Conservation (phyloP, 1,140 invertebrate species). For the Drosophila kanapiae region DNA sequence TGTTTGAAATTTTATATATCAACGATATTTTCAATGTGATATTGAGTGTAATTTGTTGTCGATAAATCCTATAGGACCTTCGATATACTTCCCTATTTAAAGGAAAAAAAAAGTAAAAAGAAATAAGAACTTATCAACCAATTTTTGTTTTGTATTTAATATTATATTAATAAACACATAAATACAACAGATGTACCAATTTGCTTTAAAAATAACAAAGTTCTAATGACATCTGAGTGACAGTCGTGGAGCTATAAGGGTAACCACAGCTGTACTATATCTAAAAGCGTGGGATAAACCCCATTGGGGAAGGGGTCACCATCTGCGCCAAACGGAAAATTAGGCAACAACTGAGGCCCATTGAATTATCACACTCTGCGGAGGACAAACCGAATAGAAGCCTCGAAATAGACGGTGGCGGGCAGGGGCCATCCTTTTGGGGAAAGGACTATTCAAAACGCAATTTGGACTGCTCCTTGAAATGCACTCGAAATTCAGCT, state of each 20-base stretch:
- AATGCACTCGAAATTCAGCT: slow-evolving; percentile 38
- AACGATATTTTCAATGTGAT: too few relatives aligned
- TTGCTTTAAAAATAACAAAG: not conserved
- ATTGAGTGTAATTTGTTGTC: too few relatives aligned
- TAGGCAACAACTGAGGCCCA: slow-evolving; percentile 75
- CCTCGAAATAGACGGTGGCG: not conserved
- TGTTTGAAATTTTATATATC: too few relatives aligned
- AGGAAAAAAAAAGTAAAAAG: too few relatives aligned
- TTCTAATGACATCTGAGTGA: not conserved
- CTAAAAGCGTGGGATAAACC: not conserved
- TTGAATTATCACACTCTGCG: slow-evolving; percentile 71
- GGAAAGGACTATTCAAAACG: slow-evolving; percentile 66
- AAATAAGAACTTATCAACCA: too few relatives aligned
- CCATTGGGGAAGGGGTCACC: slow-evolving; percentile 7
- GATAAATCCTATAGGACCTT: too few relatives aligned
- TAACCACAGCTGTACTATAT: not conserved
- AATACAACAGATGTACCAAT: too few relatives aligned
- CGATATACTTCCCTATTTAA: too few relatives aligned
- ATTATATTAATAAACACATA: too few relatives aligned
- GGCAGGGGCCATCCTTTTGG: slow-evolving; percentile 15
- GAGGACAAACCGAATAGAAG: slow-evolving; percentile 22
- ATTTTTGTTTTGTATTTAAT: too few relatives aligned
- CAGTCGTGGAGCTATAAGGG: not conserved
- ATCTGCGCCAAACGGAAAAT: slow-evolving; percentile 80
- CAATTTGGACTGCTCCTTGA: slow-evolving; percentile 65